Evolutionary conservation across 2,888 invertebrate species (phyloP), one percentile per base, ranked within the genome.

Genomic region (Hirtodrosophila histrioides): DNA sequence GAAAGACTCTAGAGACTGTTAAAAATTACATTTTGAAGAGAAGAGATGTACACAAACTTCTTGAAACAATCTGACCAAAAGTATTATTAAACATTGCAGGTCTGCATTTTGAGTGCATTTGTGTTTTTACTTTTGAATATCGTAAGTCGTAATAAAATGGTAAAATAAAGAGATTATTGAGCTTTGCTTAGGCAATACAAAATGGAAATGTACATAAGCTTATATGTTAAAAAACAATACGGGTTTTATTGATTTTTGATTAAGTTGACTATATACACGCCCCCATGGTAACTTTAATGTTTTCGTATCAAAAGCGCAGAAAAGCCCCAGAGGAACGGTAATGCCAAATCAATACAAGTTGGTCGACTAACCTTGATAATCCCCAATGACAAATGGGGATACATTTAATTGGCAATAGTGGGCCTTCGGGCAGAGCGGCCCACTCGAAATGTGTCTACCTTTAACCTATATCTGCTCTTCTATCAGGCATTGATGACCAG

Each of bases 331-430:
- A 44, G 50, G 31, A 40, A 35, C 48, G 8, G 35, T 71, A 83
- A 83, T 76, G 62, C 50, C 64, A 69, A 79, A 80, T 83, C 80
- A 65, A 86, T 83, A 73, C 64, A 45, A 55, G 33, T 41, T 49
- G 51, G 46, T 31, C 61, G 44, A 29, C 62, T 71, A 62, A 82
- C 60, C 79, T 75, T 49, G 62, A 54, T 86, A 80, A 79, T 64
- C 80, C 69, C 27, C 66, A 58, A 80, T 86, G 84, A 86, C 80
- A 79, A 83, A 80, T 86, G 66, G 77, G 64, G 50, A 58, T 27
- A 46, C 58, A 63, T 31, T 49, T 67, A 73, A 73, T 83, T 76
- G 83, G 64, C 74, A 63, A 67, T 62, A 39, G 51, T 33, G 44
- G 54, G 58, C 8, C 45, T 27, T 37, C 35, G 48, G 11, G 36